Percentiles rank a stretch among this genome's conserved stretches.
Conservation (phyloP, 2,113 vertebrate genomes). For the Alligator sinensis region DNA sequence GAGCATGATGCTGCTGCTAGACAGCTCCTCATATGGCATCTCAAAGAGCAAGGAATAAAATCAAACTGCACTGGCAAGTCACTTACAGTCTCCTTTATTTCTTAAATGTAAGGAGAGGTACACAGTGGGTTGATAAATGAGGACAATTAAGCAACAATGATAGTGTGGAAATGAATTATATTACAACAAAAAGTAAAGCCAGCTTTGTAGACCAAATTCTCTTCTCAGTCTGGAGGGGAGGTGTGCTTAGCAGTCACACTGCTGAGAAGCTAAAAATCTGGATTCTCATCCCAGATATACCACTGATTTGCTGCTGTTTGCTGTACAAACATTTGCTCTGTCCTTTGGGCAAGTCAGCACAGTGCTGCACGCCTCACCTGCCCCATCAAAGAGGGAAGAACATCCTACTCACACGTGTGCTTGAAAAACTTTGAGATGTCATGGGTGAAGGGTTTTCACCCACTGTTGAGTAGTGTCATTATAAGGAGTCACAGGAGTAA, state of each 20-base stretch:
- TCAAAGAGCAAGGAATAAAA: slow-evolving; percentile 33
- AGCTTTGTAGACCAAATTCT: neutral
- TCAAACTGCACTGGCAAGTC: slow-evolving; percentile 42
- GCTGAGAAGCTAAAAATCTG: neutral
- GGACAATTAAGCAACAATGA: neutral
- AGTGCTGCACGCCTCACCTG: neutral
- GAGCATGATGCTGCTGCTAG: slow-evolving; percentile 53
- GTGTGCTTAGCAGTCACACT: neutral
- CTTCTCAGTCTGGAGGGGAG: neutral
- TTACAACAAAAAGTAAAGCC: neutral
- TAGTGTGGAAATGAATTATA: neutral
- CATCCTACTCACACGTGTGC: neutral
- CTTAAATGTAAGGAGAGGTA: slow-evolving; percentile 30
- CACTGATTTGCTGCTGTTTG: too few species aligned
- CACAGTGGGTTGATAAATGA: neutral
- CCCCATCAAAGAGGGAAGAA: neutral
- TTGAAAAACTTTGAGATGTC: neutral
- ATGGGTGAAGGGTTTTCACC: neutral
- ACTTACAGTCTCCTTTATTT: slow-evolving; percentile 53
- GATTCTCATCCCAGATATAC: neutral
- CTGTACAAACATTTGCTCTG: too few species aligned
- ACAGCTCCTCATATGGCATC: neutral
- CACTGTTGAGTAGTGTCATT: neutral
- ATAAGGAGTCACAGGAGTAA: neutral
- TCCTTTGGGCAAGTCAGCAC: neutral